Conservation (phyloP, 1,140 invertebrate genomes). For the Stenopsyche tienmushanensis region DNA sequence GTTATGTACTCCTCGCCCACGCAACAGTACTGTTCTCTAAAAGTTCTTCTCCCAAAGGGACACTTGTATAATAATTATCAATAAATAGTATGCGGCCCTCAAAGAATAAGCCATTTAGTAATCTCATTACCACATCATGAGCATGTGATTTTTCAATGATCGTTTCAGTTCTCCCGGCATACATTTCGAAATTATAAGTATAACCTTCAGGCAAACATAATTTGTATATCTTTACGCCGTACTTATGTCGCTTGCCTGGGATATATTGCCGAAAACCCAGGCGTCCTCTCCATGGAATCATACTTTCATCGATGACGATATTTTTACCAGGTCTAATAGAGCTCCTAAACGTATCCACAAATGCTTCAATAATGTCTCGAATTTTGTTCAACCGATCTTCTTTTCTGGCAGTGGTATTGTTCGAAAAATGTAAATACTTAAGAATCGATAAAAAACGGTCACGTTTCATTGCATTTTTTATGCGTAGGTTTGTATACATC, state of each 20-base stretch:
- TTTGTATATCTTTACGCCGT: conserved; percentile 47
- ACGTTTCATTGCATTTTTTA: conserved; percentile 16
- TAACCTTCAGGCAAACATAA: conserved; percentile 43
- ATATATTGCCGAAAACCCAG: conserved; percentile 44
- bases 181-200: conserved; percentile 44
- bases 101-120: conserved; percentile 36
- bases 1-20: too few relatives aligned
- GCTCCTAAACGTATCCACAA: conserved; percentile 4
- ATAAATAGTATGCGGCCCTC: conserved; percentile 42
- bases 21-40: too few relatives aligned
- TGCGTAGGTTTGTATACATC: conserved; percentile 10
- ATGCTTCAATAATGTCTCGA: conserved; percentile 9
- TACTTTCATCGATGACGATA: conserved; percentile 44
- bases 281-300: conserved; percentile 45
- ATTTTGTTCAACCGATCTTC: conserved; percentile 12
- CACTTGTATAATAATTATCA: conserved; percentile 49
- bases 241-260: conserved; percentile 44
- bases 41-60: too few relatives aligned
- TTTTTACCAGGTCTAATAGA: conserved; percentile 21
- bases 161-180: conserved; percentile 43
- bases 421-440: conserved; percentile 42
- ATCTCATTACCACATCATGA: conserved; percentile 37
- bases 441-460: conserved; percentile 45
- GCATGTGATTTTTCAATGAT: conserved; percentile 25
- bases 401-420: conserved; percentile 31